Conservation (phyloP, 2,113 vertebrate genomes). For the Aegotheles bennettii region DNA sequence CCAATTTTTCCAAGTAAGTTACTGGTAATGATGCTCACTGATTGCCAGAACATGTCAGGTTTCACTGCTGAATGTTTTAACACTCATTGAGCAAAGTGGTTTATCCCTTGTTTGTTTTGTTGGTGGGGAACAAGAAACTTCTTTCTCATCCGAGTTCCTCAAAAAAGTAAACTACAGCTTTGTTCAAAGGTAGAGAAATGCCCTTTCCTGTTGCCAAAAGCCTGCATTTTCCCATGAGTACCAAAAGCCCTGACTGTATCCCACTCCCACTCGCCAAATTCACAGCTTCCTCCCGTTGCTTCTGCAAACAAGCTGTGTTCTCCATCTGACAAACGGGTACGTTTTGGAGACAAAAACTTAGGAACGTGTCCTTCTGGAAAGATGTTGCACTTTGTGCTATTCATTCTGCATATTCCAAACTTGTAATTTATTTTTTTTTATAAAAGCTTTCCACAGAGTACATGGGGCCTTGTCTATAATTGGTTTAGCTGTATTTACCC, state of each 20-base stretch:
- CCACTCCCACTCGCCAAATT: neutral
- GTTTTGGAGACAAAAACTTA: neutral
- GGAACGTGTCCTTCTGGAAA: neutral
- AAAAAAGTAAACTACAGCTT: neutral
- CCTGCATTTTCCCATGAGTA: neutral
- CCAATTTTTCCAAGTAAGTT: neutral
- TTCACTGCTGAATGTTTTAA: neutral
- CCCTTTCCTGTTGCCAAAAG: neutral
- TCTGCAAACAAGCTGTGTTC: neutral
- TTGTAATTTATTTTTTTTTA: neutral
- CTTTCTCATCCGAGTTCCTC: neutral
- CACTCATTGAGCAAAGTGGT: neutral
- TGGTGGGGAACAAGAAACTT: neutral
- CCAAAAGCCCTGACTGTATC: neutral
- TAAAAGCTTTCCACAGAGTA: neutral
- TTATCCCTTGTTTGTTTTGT: neutral
- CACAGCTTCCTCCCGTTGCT: neutral
- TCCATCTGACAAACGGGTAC: neutral
- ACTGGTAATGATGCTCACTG: accelerated
- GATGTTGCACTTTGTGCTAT: neutral
- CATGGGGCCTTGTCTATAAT: slow-evolving; percentile 11
- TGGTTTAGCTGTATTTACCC: neutral
- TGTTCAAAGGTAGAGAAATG: neutral
- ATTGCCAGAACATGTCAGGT: neutral
- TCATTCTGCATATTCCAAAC: neutral